phyloP scores from a whole-genome alignment of 2,888 invertebrate genomes.

The Cylindroiulus punctatus region DNA sequence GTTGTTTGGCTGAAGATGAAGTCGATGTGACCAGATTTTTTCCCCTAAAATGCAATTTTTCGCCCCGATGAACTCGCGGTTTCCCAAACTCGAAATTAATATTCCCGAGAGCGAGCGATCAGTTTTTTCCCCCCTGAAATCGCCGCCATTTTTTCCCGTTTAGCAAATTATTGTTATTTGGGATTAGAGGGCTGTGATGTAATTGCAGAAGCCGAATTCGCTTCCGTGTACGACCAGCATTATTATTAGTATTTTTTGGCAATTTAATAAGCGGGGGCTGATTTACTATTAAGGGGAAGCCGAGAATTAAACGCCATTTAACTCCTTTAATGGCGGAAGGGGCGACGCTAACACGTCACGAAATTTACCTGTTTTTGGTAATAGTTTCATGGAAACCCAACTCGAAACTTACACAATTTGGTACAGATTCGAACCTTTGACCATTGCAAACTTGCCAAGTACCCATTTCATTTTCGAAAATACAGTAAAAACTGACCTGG shows the following conservation, averaged over 20 bases:
- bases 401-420: no score
- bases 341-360: neutral
- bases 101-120: neutral
- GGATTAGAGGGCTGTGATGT: neutral
- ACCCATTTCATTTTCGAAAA: no score
- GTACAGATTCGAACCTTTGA: no score
- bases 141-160: neutral
- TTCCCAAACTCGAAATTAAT: slow-evolving; percentile 4
- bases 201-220: slow-evolving; percentile 17
- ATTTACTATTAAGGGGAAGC: neutral
- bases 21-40: no score
- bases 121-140: neutral
- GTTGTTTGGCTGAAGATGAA: no score
- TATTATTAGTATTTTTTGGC: slow-evolving; percentile 27
- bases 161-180: neutral
- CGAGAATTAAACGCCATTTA: slow-evolving; percentile 37
- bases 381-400: no score
- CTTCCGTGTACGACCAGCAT: neutral
- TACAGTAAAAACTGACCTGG: no score
- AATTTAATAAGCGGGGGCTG: slow-evolving; percentile 30
- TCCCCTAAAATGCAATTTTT: neutral
- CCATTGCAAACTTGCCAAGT: no score
- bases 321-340: slow-evolving; percentile 2
- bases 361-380: neutral
- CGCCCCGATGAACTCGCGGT: slow-evolving; percentile 21